Conservation (phyloP, 2,888 invertebrate species). For the Elysia crispata region DNA sequence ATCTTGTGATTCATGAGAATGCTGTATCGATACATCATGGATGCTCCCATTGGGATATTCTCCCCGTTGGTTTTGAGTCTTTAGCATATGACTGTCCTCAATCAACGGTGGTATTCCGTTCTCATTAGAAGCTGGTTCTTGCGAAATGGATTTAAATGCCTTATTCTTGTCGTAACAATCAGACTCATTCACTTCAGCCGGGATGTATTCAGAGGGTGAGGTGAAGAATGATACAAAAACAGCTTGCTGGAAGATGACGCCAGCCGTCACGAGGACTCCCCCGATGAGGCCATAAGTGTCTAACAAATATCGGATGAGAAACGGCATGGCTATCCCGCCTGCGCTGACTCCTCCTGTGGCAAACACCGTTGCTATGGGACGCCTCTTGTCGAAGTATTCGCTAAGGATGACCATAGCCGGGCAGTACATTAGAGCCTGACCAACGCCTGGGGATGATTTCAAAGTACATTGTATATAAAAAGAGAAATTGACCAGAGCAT, state of each 20-base stretch:
- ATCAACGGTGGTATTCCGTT: too few species aligned
- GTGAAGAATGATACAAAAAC: conserved; percentile 34
- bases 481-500: too few species aligned
- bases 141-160: too few species aligned
- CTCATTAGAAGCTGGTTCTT: too few species aligned
- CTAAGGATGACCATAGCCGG: conserved; percentile 50
- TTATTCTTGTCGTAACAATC: too few species aligned
- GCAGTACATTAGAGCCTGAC: conserved; percentile 46
- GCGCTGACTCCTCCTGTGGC: conserved; percentile 50
- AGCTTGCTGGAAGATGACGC: conserved; percentile 49
- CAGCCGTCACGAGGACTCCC: conserved; percentile 51
- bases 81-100: too few species aligned
- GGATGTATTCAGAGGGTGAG: not conserved
- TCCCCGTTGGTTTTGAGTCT: too few species aligned
- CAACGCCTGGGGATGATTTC: conserved; percentile 46
- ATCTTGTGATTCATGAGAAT: too few species aligned
- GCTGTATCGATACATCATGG: too few species aligned
- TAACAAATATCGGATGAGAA: conserved; percentile 50
- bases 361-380: conserved; percentile 54
- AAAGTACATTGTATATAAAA: not conserved
- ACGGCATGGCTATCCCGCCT: conserved; percentile 52
- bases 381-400: conserved; percentile 52
- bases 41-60: too few species aligned
- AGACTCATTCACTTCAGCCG: too few species aligned
- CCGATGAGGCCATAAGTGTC: conserved; percentile 52